These are phyloP conservation scores for Thymelicus acteon DNA, from an alignment of 2,888 invertebrate species.

Conservation along the genomic window DNA sequence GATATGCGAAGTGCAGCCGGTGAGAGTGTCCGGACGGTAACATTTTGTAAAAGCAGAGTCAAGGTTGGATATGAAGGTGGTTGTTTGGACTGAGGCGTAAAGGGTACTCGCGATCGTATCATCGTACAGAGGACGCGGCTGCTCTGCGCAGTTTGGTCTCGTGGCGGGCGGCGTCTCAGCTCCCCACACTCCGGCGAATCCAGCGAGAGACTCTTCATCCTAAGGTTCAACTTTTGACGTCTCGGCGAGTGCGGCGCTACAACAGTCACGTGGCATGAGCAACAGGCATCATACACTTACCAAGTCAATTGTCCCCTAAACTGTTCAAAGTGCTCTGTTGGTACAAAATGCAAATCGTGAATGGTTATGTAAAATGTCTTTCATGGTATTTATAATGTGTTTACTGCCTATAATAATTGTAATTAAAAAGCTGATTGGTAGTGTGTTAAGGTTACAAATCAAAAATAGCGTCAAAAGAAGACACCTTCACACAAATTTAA, in stretches of 20 bases:
- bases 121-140: constrained; percentile 87
- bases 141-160: constrained; percentile 80
- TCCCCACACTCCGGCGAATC: constrained; percentile 98
- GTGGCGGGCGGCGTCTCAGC: constrained; percentile 87
- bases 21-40: constrained; percentile 3
- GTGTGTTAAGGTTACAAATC: constrained; percentile 1
- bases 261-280: constrained; percentile 76
- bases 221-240: constrained; percentile 97
- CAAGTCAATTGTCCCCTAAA: constrained; percentile 29
- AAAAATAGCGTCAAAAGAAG: constrained; percentile 1
- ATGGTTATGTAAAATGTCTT: constrained; percentile 9
- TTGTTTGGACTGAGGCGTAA: constrained; percentile 69
- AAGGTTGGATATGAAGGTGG: constrained; percentile 37
- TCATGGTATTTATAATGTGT: constrained; percentile 18
- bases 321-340: constrained; percentile 11
- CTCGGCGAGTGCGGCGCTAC: constrained; percentile 98
- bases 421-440: not conserved
- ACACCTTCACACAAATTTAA: constrained; percentile 26
- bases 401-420: not conserved
- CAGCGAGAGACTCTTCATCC: constrained; percentile 98
- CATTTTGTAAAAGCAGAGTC: constrained; percentile 14
- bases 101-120: constrained; percentile 45
- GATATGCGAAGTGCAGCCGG: constrained; percentile 8
- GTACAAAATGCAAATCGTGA: constrained; percentile 7
- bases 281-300: constrained; percentile 45